Conservation (phyloP, 1,140 invertebrate genomes). For the Aphaenogaster rudis region DNA sequence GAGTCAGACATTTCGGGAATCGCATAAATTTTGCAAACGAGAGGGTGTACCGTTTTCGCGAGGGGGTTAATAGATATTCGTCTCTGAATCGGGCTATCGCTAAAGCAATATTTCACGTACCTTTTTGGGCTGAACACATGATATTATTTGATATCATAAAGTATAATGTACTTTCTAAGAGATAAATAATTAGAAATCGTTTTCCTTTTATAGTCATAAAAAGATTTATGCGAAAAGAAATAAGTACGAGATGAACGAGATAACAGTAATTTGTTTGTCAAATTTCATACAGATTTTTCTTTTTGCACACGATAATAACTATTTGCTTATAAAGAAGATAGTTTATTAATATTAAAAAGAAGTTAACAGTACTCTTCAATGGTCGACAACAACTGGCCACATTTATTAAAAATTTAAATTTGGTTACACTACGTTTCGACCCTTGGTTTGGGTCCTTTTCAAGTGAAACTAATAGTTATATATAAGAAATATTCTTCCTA, state of each 20-base stretch:
- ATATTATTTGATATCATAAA: slow-evolving; percentile 9
- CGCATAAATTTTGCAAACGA: slow-evolving; percentile 60
- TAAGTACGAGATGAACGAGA: neutral
- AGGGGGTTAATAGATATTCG: slow-evolving; percentile 57
- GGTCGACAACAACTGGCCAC: no score
- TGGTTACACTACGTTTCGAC: no score
- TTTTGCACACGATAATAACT: neutral
- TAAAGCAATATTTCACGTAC: slow-evolving; percentile 39
- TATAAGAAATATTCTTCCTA: no score
- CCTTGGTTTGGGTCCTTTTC: no score
- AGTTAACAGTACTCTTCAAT: neutral
- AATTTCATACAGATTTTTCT: slow-evolving; percentile 18
- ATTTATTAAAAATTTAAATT: no score
- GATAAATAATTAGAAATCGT: slow-evolving; percentile 37
- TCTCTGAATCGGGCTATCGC: slow-evolving; percentile 50
- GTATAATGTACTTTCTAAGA: neutral
- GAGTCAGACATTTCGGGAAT: slow-evolving; percentile 55
- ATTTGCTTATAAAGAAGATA: slow-evolving; percentile 1
- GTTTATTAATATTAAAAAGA: neutral
- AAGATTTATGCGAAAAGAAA: no score
- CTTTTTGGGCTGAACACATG: neutral
- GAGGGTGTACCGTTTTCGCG: slow-evolving; percentile 14
- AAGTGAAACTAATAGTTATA: no score
- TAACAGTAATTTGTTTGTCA: neutral
- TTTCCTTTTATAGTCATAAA: neutral